phyloP scores from a whole-genome alignment of 1,140 invertebrate species.

The Luehdorfia chinensis region DNA sequence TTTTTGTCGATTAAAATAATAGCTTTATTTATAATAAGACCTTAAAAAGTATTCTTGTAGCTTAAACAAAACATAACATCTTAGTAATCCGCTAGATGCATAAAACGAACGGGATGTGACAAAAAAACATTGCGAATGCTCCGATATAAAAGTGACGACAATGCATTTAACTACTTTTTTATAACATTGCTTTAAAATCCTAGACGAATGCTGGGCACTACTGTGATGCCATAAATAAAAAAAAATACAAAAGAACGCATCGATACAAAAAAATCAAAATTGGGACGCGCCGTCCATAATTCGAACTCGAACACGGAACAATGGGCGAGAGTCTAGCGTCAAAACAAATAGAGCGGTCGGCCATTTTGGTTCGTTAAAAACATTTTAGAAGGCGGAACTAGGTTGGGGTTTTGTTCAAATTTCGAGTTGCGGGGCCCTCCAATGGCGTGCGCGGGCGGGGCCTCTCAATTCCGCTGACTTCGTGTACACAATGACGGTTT shows the following conservation, averaged over 20 bases:
- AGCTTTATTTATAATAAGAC: no score
- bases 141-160: conserved; percentile 10
- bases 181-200: not conserved
- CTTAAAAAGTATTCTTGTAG: no score
- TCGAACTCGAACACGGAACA: conserved; percentile 28
- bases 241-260: conserved; percentile 14
- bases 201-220: not conserved
- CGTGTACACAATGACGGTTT: conserved; percentile 67
- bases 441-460: conserved; percentile 70
- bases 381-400: conserved; percentile 76
- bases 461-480: conserved; percentile 71
- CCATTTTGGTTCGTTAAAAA: conserved; percentile 73
- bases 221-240: conserved; percentile 1
- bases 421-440: conserved; percentile 61
- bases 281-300: conserved; percentile 24
- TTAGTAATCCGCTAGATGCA: not conserved
- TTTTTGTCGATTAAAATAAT: no score
- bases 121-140: conserved; percentile 8
- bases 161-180: conserved; percentile 1
- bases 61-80: not conserved
- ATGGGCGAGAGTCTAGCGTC: conserved; percentile 29
- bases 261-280: conserved; percentile 20
- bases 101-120: not conserved
- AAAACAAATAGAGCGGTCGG: conserved; percentile 51
- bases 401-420: conserved; percentile 72